Evolutionary conservation across 2,113 vertebrate species (phyloP).

Genomic region (Hydrochoerus hydrochaeris): DNA sequence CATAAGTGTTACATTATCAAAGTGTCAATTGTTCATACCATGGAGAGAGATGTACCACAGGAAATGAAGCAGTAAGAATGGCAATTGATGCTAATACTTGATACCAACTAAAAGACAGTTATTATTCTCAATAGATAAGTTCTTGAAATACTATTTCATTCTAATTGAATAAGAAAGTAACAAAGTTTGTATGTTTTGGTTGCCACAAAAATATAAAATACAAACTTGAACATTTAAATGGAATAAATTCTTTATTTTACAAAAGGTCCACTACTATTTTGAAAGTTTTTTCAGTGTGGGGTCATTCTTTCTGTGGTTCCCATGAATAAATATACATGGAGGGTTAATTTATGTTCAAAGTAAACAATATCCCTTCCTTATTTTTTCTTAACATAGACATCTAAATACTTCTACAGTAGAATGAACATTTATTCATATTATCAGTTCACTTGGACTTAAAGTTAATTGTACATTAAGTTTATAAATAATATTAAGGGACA

Average conservation of each 20-base stretch:
- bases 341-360: background rate
- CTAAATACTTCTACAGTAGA: background rate
- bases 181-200: background rate
- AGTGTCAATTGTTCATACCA: background rate
- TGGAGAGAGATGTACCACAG: background rate
- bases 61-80: background rate
- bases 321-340: background rate
- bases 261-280: background rate
- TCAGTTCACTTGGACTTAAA: background rate
- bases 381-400: background rate
- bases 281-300: background rate
- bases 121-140: background rate
- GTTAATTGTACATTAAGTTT: background rate
- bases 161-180: background rate
- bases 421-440: background rate
- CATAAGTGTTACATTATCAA: background rate
- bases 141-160: background rate
- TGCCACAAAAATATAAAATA: background rate
- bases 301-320: background rate
- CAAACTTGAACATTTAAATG: background rate
- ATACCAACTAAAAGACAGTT: background rate
- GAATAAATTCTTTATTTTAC: background rate
- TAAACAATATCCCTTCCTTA: background rate
- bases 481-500: background rate
- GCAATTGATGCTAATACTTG: background rate